These are phyloP conservation scores for Cheilosia grossa DNA, from an alignment of 2,888 invertebrate species.

Conservation along the genomic window DNA sequence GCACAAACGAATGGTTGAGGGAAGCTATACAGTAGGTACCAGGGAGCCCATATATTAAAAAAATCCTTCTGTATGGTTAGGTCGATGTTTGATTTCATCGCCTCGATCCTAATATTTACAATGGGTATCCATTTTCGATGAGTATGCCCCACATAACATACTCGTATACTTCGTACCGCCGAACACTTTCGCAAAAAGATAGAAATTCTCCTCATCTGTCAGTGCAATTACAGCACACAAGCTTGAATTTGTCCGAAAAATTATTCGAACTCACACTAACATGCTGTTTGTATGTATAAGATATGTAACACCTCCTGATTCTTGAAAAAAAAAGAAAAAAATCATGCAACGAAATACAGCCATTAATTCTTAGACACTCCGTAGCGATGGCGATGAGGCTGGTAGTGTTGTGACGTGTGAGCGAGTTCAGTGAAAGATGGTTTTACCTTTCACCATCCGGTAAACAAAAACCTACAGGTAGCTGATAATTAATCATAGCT, in stretches of 20 bases:
- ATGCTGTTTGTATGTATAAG: neutral
- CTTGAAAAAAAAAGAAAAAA: neutral
- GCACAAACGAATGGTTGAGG: no score
- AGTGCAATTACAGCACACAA: neutral
- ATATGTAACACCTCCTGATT: slow-evolving; percentile 4
- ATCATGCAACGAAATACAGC: slow-evolving; percentile 14
- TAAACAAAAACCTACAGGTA: slow-evolving; percentile 33
- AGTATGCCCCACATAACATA: no score
- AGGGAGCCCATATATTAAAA: no score
- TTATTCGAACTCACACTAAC: neutral
- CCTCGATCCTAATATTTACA: no score
- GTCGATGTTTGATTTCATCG: no score
- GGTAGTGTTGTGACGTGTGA: neutral
- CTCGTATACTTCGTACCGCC: no score
- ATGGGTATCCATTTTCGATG: no score
- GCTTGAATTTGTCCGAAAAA: neutral
- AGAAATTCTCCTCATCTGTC: neutral
- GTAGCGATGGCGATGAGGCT: neutral
- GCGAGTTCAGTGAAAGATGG: neutral
- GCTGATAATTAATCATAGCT: slow-evolving; percentile 65
- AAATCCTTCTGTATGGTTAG: no score
- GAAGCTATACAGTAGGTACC: no score
- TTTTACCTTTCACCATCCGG: slow-evolving; percentile 7
- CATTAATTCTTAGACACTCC: slow-evolving; percentile 35
- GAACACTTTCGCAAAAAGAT: no score